Evolutionary conservation across 1,140 invertebrate species (phyloP).

Genomic region (Pseudoatta argentina): DNA sequence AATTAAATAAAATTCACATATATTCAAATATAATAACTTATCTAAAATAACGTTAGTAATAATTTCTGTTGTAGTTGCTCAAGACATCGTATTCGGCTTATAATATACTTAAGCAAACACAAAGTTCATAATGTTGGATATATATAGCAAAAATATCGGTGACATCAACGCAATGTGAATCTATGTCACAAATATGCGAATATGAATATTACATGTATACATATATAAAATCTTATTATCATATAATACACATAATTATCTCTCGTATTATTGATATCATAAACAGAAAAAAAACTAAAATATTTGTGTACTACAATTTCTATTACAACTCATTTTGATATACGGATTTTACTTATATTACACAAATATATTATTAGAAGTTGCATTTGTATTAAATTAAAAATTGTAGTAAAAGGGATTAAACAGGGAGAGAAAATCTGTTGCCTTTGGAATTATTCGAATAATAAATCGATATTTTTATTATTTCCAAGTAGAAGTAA

Average conservation of each 20-base stretch:
- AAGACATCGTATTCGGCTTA: constrained; percentile 70
- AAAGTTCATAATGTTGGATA: background rate
- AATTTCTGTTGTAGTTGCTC: constrained; percentile 55
- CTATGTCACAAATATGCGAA: background rate
- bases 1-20: background rate
- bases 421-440: background rate
- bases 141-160: background rate
- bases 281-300: background rate
- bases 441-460: background rate
- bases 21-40: background rate
- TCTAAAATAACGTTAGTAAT: background rate
- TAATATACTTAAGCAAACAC: constrained; percentile 60
- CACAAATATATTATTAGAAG: background rate
- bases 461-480: background rate
- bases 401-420: background rate
- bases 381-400: background rate
- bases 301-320: background rate
- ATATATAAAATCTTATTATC: background rate
- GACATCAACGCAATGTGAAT: background rate
- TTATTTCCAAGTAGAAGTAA: constrained; percentile 2
- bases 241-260: background rate
- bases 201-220: background rate
- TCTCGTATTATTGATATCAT: background rate
- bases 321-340: background rate
- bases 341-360: background rate